These are phyloP conservation scores for Pyrrhura leucotis DNA, from an alignment of 2,797 vertebrate genomes.

Conservation along the genomic window DNA sequence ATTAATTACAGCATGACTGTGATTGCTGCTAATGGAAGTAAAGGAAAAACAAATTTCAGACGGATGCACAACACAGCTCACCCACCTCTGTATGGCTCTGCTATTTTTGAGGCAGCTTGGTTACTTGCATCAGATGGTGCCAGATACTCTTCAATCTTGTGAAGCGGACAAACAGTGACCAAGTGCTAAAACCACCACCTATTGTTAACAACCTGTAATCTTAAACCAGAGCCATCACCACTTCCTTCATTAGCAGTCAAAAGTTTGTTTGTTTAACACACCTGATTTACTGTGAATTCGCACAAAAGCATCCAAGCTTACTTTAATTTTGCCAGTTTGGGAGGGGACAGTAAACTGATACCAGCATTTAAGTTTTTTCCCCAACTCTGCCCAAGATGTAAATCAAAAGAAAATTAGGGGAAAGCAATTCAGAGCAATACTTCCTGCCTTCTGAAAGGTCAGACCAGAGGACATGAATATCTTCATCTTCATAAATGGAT, in stretches of 20 bases:
- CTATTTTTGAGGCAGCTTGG: neutral
- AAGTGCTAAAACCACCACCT: neutral
- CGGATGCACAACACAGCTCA: neutral
- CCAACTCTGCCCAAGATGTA: neutral
- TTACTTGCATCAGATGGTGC: neutral
- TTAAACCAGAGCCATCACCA: neutral
- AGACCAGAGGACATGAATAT: neutral
- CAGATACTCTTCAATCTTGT: neutral
- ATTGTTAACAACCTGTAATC: neutral
- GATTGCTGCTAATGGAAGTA: neutral
- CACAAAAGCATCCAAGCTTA: neutral
- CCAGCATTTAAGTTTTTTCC: neutral
- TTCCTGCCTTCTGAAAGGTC: constrained; percentile 5
- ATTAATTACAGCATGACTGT: neutral
- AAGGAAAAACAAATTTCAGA: neutral
- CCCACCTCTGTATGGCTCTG: neutral
- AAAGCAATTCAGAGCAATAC: neutral
- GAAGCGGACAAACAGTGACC: neutral
- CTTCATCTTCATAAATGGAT: neutral
- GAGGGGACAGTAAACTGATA: neutral
- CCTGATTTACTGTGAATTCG: neutral
- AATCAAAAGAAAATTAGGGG: neutral
- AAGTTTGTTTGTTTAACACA: neutral
- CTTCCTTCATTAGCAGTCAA: neutral
- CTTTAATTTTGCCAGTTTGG: neutral